phyloP scores from a whole-genome alignment of 2,113 vertebrate species.

The Sapajus apella region DNA sequence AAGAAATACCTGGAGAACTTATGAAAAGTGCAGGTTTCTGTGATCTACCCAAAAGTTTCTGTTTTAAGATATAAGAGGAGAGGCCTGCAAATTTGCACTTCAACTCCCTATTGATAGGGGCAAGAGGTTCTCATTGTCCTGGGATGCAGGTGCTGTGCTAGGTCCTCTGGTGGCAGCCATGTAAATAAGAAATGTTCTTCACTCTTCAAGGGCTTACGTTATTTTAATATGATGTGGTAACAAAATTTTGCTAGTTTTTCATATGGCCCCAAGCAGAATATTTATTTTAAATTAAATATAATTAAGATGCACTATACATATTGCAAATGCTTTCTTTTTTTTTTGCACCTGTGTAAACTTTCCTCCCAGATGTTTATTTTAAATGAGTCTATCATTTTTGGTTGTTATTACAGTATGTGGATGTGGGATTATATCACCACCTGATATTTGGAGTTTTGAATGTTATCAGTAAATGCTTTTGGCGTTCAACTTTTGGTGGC shows the following conservation, averaged over 20 bases:
- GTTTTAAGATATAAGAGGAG: neutral
- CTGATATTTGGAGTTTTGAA: neutral
- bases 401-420: neutral
- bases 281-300: constrained; percentile 6
- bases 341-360: neutral
- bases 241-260: neutral
- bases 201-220: neutral
- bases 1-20: neutral
- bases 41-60: neutral
- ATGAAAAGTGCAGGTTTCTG: neutral
- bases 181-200: neutral
- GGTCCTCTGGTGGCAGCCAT: neutral
- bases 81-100: neutral
- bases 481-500: neutral
- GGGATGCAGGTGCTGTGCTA: neutral
- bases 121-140: neutral
- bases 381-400: neutral
- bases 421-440: neutral
- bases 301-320: neutral
- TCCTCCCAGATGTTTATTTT: neutral
- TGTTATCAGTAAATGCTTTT: neutral
- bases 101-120: neutral
- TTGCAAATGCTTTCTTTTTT: neutral
- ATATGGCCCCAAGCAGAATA: neutral
- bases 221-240: neutral